These are phyloP conservation scores for Bujurquina vittata DNA, from an alignment of 2,113 vertebrate species.

Conservation along the genomic window DNA sequence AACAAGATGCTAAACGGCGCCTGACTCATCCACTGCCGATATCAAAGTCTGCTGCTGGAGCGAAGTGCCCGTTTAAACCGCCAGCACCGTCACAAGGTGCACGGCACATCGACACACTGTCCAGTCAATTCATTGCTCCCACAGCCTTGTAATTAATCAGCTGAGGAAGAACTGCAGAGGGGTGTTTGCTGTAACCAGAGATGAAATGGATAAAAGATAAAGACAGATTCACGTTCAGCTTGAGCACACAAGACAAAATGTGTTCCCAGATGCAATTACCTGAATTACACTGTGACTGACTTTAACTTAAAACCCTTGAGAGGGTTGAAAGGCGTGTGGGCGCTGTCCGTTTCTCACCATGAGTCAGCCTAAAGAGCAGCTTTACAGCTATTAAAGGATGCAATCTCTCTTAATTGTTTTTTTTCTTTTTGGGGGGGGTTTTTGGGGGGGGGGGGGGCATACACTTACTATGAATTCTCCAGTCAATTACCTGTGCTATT, in stretches of 20 bases:
- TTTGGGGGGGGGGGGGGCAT: background rate
- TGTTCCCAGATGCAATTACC: conserved; percentile 1
- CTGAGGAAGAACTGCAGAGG: conserved; percentile 24
- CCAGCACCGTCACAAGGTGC: background rate
- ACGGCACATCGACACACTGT: background rate
- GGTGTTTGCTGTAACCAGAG: background rate
- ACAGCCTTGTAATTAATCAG: conserved; percentile 32
- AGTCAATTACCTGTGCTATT: background rate
- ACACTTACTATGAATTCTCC: background rate
- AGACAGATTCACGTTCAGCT: background rate
- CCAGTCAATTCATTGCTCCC: conserved; percentile 26
- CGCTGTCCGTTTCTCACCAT: background rate
- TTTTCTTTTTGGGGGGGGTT: background rate
- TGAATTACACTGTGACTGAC: background rate
- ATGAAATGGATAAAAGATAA: conserved; percentile 4
- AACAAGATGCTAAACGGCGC: background rate
- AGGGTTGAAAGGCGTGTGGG: background rate
- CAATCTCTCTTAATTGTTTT: background rate
- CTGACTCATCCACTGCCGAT: background rate
- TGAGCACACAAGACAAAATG: background rate
- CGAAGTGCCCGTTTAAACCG: background rate
- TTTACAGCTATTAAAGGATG: background rate
- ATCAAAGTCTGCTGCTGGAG: background rate
- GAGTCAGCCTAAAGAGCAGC: background rate
- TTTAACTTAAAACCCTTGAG: background rate